A percentile compares a stretch with the other conserved stretches of the same genome.
Evolutionary conservation across 2,113 vertebrate species (phyloP).

Genomic region (Myrmecobius fasciatus): DNA sequence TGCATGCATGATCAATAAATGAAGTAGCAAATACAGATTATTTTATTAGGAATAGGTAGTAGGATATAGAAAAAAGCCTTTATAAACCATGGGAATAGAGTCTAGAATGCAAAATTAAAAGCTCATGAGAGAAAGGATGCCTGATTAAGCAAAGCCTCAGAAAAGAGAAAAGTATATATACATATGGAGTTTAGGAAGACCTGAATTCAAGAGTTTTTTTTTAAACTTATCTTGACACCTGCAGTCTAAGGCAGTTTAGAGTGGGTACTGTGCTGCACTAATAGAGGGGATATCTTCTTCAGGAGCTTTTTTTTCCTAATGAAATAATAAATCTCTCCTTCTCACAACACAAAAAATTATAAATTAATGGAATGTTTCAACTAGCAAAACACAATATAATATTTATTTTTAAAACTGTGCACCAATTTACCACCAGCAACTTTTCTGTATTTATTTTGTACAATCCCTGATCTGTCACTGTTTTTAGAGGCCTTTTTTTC

Average conservation of each 20-base stretch:
- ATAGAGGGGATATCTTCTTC: not conserved
- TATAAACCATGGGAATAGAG: not conserved
- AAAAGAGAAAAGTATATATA: not conserved
- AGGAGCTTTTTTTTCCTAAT: not conserved
- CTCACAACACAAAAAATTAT: not conserved
- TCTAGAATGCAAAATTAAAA: not conserved
- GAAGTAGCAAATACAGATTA: not conserved
- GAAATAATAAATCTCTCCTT: not conserved
- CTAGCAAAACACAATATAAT: not conserved
- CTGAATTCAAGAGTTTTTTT: no score
- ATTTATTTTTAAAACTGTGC: not conserved
- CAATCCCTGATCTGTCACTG: not conserved
- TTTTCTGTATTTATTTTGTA: not conserved
- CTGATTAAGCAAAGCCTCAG: not conserved
- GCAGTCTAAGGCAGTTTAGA: not conserved
- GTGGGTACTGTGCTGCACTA: not conserved
- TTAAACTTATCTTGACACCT: no score
- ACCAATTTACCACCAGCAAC: not conserved
- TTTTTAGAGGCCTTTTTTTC: not conserved
- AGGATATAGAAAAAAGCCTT: not conserved
- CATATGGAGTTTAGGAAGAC: not conserved
- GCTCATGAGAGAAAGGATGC: not conserved
- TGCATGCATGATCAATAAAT: not conserved
- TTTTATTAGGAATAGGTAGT: not conserved
- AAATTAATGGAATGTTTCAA: not conserved